Base-by-base conservation (phyloP, 2,113 vertebrate species). In the Blennius ocellaris region DNA sequence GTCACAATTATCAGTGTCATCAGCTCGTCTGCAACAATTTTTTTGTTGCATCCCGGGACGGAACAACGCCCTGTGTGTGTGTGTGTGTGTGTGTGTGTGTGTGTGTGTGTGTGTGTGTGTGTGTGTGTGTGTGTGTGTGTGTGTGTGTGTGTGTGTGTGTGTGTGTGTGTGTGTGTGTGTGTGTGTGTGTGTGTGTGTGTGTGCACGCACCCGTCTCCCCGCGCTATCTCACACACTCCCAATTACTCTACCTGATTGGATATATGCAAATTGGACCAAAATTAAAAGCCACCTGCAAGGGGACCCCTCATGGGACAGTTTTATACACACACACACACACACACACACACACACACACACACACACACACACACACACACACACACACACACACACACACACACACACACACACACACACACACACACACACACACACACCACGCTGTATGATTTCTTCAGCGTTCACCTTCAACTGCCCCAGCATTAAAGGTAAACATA, bases 231-330 rank as follows among this genome's bases (percentile, higher is more conserved):
- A 77, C 87, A 85, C 80, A 73, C 80, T 89, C 86, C 85, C 91
- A 93, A 92, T 94, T 93, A 93, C 89, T 90, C 82, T 69, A 90
- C 82, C 91, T 93, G 93, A 94, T 93, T 94, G 93, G 87, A 93
- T 93, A 92, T 93, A 94, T 93, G 93, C 91, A 94, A 94, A 94
- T 94, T 76, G 59, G 66, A 69, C 68, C 74, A 81, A 92, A 93
- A 94, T 94, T 93, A 93, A 91, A 93, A 90, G 87, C 90, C 90
- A 92, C 90, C 90, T 92, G 90, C 89, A 64, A 92, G 82, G 83
- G 75, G 83, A 87, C 83, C 88, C 89, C 89, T 82, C 61, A 1
- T 85, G 90, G 86, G 85, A 90, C 67, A 81, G 69, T 73, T 83
- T 81, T 80, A 69, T 73, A 73, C 56, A 78, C 75, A 72, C 69